phyloP scores from a whole-genome alignment of 1,140 invertebrate species.

The Gonatopus flavifemur region DNA sequence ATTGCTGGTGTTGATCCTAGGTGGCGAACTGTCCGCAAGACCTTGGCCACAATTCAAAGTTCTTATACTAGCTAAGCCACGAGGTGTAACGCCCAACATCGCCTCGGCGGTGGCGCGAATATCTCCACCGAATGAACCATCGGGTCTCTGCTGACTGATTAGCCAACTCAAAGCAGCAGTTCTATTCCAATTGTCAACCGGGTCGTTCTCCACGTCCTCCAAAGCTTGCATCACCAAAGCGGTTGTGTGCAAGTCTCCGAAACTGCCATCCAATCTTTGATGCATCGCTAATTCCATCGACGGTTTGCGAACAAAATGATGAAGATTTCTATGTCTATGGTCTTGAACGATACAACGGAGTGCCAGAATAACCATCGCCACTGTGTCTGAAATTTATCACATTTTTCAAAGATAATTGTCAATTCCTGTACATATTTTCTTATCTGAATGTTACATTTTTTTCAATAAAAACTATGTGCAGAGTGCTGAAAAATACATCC shows the following conservation, averaged over 20 bases:
- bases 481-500: too few species aligned
- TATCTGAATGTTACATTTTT: too few species aligned
- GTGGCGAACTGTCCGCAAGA: slow-evolving; percentile 41
- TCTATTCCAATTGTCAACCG: slow-evolving; percentile 70
- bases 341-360: slow-evolving; percentile 83
- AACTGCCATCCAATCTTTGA: slow-evolving; percentile 77
- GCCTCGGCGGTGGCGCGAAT: slow-evolving; percentile 74
- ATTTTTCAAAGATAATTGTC: background rate
- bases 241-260: slow-evolving; percentile 79
- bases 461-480: background rate
- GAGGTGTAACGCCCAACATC: slow-evolving; percentile 70
- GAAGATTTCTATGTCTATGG: slow-evolving; percentile 75
- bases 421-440: background rate
- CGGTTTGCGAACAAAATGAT: slow-evolving; percentile 74
- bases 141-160: slow-evolving; percentile 68
- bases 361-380: slow-evolving; percentile 81
- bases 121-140: slow-evolving; percentile 76
- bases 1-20: slow-evolving; percentile 38
- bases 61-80: slow-evolving; percentile 68
- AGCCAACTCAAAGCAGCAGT: slow-evolving; percentile 74
- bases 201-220: slow-evolving; percentile 69
- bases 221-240: slow-evolving; percentile 79
- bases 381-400: slow-evolving; percentile 65
- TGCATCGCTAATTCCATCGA: slow-evolving; percentile 72
- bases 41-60: slow-evolving; percentile 68